phyloP scores from a whole-genome alignment of 2,797 vertebrate genomes.

The Fundulus diaphanus region DNA sequence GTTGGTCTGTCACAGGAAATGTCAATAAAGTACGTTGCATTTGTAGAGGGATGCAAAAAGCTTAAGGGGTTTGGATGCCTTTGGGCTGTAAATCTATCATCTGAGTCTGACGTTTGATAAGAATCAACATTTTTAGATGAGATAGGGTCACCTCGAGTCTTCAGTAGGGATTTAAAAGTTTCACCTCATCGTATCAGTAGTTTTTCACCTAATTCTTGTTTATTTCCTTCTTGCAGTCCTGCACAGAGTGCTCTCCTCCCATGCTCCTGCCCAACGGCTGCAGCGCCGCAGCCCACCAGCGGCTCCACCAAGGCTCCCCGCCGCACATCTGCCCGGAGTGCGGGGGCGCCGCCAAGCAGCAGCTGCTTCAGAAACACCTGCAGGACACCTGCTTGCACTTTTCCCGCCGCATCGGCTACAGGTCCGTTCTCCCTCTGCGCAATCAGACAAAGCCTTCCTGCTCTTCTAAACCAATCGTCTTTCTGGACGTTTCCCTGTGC shows the following conservation, averaged over 20 bases:
- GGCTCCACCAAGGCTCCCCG: constrained; percentile 87
- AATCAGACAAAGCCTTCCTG: background rate
- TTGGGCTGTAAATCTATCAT: no score
- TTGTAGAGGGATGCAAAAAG: background rate
- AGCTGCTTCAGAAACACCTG: constrained; percentile 86
- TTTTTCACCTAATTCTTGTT: background rate
- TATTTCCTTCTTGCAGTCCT: constrained; percentile 76
- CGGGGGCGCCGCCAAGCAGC: constrained; percentile 84
- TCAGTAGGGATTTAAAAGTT: background rate
- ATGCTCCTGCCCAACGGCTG: constrained; percentile 94
- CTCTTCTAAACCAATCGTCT: background rate
- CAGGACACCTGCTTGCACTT: constrained; percentile 91
- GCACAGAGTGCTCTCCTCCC: constrained; percentile 87
- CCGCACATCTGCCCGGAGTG: constrained; percentile 95
- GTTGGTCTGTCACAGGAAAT: no score
- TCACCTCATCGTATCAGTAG: no score
- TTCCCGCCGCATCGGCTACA: constrained; percentile 93
- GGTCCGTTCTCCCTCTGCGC: constrained; percentile 72
- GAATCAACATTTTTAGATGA: background rate
- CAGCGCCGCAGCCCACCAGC: constrained; percentile 89
- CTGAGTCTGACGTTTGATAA: background rate
- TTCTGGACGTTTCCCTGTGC: constrained; percentile 4
- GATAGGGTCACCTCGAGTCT: background rate
- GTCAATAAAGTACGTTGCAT: background rate
- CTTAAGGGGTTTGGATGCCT: background rate